Base-by-base conservation (phyloP, 1,140 invertebrate genomes). In the Drosophila repletoides region DNA sequence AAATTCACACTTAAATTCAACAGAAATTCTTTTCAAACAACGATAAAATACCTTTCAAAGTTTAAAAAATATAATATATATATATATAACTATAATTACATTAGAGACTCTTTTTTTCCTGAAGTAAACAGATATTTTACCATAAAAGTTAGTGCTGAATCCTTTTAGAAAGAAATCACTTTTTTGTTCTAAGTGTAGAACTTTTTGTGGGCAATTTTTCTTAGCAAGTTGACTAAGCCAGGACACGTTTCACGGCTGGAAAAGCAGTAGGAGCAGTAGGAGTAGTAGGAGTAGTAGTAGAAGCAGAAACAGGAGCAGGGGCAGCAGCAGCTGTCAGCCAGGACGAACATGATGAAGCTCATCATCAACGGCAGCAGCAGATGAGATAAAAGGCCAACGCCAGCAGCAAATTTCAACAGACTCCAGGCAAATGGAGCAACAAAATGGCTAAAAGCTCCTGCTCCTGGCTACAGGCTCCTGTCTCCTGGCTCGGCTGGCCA, bases 221-320 rank as follows among this genome's bases (percentile, higher is more conserved):
- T 84, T 79, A 43, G 33, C 34, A 75, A 75, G 80, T 86, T 86
- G 80, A 86, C 80, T 83, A 83, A 83, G 77, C 79, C 77, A 79
- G 59, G 60, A 84, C 79, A 83, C 79, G 79, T 84, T 77, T 77
- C 61, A 72, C 53, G 31, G 10, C 10, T 49, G 43, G 43, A 0
- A n/a, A 7, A 19, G 15, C 21, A 19, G 21, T 19, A 9, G 4
- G 36, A 9, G 15, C 15, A 31, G 1, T 38, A 48, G 74, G 51
- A 46, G 73, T 64, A 83, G 79, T 70, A 84, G 79, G n/a, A n/a
- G n/a, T n/a, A n/a, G n/a, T n/a, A n/a, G n/a, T n/a, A n/a, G n/a
- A n/a, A n/a, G n/a, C 17, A 19, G 15, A 19, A 19, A 40, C 36
- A 9, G 4, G 36, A 9, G 15, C 15, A 31, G 1, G 41, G 43